Base-by-base conservation (phyloP, 2,113 vertebrate genomes). In the Thymallus thymallus region DNA sequence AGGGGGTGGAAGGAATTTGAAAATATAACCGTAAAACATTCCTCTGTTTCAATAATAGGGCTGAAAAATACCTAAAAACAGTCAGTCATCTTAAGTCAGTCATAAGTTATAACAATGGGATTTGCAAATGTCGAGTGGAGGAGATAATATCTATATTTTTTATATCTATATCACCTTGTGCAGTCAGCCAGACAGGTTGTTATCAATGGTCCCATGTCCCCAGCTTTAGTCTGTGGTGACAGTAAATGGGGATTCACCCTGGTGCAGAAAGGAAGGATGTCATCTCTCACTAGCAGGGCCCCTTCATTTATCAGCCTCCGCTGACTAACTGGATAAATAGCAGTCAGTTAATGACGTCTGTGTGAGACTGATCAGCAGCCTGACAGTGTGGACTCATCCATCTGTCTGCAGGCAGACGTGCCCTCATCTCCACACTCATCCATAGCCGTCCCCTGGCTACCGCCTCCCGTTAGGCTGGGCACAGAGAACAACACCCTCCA, bases 101-200 rank as follows among this genome's bases (percentile, higher is more conserved):
- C 16, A 65, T 16, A 65, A 65, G 29, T 65, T 10, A 66, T 18
- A 66, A 35, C 64, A 66, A 20, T 29, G 16, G 3, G 14, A 35
- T 32, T 64, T 64, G 10, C 24, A 29, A 22, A 26, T 9, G n/a
- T 62, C 14, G 60, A n/a, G 7, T 16, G 29, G 62, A 30, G 29
- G 62, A 64, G 62, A 30, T 63, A 63, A 63, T 64, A 64, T 29
- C 62, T 64, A 64, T 29, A 64, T 30, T 18, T 64, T 2, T n/a
- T n/a, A n/a, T n/a, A n/a, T 32, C 30, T 30, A 23, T 60, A 30
- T 48, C 67, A 48, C 22, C 35, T 35, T 10, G 69, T 67, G 74
- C 51, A 77, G 85, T 84, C 83, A 84, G 76, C 74, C 51, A 77
- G 85, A 81, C 83, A 84, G 78, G 76, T 84, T 76, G 75, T 79